These are phyloP conservation scores for Lysandra coridon DNA, from an alignment of 2,888 invertebrate genomes.

Conservation along the genomic window DNA sequence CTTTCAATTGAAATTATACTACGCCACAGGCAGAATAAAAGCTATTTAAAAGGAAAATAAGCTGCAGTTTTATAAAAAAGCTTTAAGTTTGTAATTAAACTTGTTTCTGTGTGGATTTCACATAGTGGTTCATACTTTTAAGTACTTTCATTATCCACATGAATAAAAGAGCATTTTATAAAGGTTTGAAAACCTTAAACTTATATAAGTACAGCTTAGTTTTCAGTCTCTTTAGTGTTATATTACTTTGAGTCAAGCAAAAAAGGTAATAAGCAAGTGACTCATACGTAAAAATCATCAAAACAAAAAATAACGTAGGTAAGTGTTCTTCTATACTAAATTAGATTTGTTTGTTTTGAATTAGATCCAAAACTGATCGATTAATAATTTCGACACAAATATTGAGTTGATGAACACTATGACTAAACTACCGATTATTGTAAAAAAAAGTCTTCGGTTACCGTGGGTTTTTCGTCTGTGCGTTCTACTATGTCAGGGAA, in stretches of 20 bases:
- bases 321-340: no score
- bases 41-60: slow-evolving; percentile 30
- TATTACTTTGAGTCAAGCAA: not conserved
- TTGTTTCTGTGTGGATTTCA: slow-evolving; percentile 20
- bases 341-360: no score
- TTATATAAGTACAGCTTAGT: not conserved
- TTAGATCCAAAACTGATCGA: no score
- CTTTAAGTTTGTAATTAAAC: slow-evolving; percentile 26
- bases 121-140: slow-evolving; percentile 20
- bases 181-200: slow-evolving; percentile 14
- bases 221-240: not conserved
- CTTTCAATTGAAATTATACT: slow-evolving; percentile 41
- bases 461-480: no score
- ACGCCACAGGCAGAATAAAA: slow-evolving; percentile 35
- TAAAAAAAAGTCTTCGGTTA: no score
- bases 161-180: slow-evolving; percentile 16
- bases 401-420: no score
- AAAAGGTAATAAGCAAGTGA: not conserved
- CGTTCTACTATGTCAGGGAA: not conserved
- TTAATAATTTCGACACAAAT: no score
- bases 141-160: slow-evolving; percentile 18
- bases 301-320: not conserved
- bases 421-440: no score
- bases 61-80: slow-evolving; percentile 21
- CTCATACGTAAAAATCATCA: not conserved